Conservation (phyloP, 2,113 vertebrate genomes). For the Glaucidium brasilianum region DNA sequence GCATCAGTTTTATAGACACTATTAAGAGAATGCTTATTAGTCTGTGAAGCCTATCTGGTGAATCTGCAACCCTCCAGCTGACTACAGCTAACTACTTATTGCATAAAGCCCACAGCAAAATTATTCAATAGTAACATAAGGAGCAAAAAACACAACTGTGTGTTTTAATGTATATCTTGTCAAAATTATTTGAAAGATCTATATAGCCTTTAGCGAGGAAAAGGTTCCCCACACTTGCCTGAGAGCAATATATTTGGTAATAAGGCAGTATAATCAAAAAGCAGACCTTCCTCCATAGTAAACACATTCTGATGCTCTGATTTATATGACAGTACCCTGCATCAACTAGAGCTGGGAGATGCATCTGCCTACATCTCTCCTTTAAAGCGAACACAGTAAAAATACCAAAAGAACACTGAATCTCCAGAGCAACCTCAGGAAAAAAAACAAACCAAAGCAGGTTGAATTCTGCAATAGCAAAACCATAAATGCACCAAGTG, state of each 20-base stretch:
- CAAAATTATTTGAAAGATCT: neutral
- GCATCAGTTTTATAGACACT: slow-evolving; percentile 1
- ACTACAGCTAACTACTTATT: neutral
- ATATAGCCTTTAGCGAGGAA: slow-evolving; percentile 8
- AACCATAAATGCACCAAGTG: neutral
- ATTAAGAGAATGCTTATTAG: slow-evolving; percentile 23
- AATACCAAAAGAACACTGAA: neutral
- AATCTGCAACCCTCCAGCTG: neutral
- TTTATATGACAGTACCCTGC: neutral
- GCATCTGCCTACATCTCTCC: slow-evolving; percentile 4
- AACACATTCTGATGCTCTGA: neutral
- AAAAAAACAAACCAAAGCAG: neutral
- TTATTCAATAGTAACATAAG: neutral
- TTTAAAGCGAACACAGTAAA: neutral
- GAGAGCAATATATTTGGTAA: neutral
- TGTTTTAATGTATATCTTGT: neutral
- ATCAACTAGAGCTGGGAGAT: neutral
- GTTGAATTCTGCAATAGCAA: neutral
- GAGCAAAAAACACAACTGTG: neutral
- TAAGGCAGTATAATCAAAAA: slow-evolving; percentile 6
- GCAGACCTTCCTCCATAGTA: neutral
- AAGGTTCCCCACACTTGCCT: neutral
- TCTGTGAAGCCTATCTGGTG: neutral
- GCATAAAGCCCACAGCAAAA: slow-evolving; percentile 31
- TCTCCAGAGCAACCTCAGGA: neutral